phyloP scores from a whole-genome alignment of 92 coral and sea anemone species.

The Zoanthus sansibaricus region DNA sequence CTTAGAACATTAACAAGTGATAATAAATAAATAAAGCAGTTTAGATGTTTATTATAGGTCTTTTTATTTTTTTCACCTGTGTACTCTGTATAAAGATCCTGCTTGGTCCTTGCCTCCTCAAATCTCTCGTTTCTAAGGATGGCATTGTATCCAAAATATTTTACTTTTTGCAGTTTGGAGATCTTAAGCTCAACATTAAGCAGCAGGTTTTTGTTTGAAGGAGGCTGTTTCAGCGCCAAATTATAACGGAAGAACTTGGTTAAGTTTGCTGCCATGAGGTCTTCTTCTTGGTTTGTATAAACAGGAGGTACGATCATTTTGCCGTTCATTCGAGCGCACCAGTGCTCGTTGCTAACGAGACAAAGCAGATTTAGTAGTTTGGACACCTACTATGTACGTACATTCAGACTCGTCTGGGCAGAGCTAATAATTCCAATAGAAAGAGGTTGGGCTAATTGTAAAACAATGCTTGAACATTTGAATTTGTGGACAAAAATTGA shows the following conservation, averaged over 20 bases:
- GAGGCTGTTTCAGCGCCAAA: constrained; percentile 1
- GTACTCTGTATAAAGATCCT: constrained; percentile 11
- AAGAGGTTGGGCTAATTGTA: too few relatives aligned
- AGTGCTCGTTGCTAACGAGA: constrained; percentile 5
- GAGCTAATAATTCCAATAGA: too few relatives aligned
- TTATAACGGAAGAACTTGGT: constrained; percentile 6
- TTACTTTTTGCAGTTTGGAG: constrained; percentile 1
- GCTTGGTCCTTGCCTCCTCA: background rate
- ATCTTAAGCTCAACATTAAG: constrained; percentile 1
- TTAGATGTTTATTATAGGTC: too few relatives aligned
- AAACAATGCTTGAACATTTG: too few relatives aligned
- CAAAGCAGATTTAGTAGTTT: background rate
- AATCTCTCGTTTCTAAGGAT: background rate
- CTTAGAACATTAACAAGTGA: too few relatives aligned
- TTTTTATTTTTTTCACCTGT: background rate
- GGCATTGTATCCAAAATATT: background rate
- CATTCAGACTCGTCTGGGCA: too few relatives aligned
- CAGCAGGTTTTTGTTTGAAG: background rate
- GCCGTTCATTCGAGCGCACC: constrained; percentile 1
- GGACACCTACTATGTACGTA: too few relatives aligned
- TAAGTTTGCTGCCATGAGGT: constrained; percentile 16
- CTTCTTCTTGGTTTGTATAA: background rate
- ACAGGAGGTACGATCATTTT: constrained; percentile 10
- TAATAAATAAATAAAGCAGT: too few relatives aligned
- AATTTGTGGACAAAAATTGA: too few relatives aligned